A percentile compares a stretch with the other conserved stretches of the same genome.
Evolutionary conservation across 2,888 invertebrate genomes (phyloP).

Genomic region (Zygothrica quintamaculata): DNA sequence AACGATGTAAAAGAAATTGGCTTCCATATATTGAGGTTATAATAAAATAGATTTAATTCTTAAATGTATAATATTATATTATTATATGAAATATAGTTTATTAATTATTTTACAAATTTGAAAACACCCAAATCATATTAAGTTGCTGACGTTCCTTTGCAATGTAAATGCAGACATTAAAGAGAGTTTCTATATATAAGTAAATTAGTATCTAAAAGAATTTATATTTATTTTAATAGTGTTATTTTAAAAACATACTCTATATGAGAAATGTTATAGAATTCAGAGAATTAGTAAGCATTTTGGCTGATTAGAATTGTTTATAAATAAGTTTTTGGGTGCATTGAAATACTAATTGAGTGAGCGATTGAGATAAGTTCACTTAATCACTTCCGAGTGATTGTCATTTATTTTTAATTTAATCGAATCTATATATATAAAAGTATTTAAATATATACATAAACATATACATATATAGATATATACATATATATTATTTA

Average conservation of each 20-base stretch:
- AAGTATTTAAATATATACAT: conserved; percentile 27
- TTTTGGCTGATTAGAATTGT: conserved; percentile 11
- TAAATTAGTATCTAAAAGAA: no score
- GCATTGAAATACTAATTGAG: conserved; percentile 18
- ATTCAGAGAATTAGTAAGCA: conserved; percentile 7
- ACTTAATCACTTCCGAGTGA: conserved; percentile 69
- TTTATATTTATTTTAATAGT: no score
- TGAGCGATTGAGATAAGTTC: conserved; percentile 40
- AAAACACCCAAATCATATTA: no score
- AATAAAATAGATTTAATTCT: no score
- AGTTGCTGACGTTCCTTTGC: no score
- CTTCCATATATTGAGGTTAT: no score
- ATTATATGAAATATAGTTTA: no score
- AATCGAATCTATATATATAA: conserved; percentile 33
- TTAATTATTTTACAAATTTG: no score
- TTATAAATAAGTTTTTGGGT: not conserved
- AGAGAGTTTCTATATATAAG: no score
- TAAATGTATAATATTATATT: no score
- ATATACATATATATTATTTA: conserved; percentile 18
- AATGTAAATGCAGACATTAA: no score
- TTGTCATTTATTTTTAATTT: conserved; percentile 50
- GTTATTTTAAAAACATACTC: not conserved
- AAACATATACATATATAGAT: conserved; percentile 26
- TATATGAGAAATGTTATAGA: not conserved
- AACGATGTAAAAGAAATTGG: no score